Evolutionary conservation across 2,888 invertebrate species (phyloP), one percentile per base, ranked within the genome.

Genomic region (Mythimna loreyi): DNA sequence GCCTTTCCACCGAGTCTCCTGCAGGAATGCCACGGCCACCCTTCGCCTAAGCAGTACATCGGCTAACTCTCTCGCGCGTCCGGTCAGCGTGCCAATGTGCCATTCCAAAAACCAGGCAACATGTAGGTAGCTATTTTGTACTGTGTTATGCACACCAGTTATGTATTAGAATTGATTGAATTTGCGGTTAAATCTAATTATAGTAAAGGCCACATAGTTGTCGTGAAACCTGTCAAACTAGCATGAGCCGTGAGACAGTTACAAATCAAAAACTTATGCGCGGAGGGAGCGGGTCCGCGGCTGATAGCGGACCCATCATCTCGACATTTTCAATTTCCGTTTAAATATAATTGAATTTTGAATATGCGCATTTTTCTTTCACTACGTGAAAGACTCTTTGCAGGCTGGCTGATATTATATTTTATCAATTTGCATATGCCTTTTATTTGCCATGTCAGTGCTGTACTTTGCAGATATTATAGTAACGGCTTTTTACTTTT

Each of bases 251-350:
- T 33, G 60, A 75, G 73, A 69, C 69, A 73, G 69, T 67, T 78
- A 67, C 72, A 75, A 58, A 62, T 76, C 71, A 67, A 72, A 75
- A 75, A 67, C 72, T 78, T 73, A 9, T 53, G 59, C 60, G 50
- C 65, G 62, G 75, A 56, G 56, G 72, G 81, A 83, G 80, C 83
- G 80, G 78, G 83, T 75, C 84, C 88, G 66, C 58, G 85, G 82
- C 75, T 73, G 78, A 73, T 75, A 79, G 76, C 82, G 62, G 81
- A 65, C 84, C 85, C 86, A 87, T 88, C 86, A 87, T 85, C 86
- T 86, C 84, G 87, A 88, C 90, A 86, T 91, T 92, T 92, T 90
- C 92, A 93, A 93, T 93, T 93, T 93, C 92, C 91, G 90, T 87
- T 91, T 87, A 89, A 88, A 85, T 89, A 88, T 93, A 91, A 93